These are phyloP conservation scores for Saxidomus purpurata DNA, from an alignment of 1,140 invertebrate genomes.

Conservation along the genomic window DNA sequence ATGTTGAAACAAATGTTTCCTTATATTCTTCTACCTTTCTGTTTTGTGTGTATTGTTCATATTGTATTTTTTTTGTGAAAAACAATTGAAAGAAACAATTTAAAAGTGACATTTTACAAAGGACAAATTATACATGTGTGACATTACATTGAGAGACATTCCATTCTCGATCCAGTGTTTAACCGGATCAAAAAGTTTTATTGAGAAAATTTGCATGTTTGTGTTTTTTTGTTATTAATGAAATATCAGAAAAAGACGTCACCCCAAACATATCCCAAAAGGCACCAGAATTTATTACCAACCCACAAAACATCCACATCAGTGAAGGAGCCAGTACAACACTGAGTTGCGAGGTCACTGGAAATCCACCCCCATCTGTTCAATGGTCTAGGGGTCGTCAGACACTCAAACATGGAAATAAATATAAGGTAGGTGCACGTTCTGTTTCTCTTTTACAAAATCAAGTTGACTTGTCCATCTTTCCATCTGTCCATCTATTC, in stretches of 20 bases:
- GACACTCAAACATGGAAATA: slow-evolving; percentile 79
- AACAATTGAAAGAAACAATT: too few relatives aligned
- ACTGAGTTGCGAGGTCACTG: slow-evolving; percentile 89
- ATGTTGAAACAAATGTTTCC: neutral
- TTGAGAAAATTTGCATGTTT: slow-evolving; percentile 42
- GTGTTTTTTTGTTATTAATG: slow-evolving; percentile 39
- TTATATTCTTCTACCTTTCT: slow-evolving; percentile 51
- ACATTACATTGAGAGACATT: slow-evolving; percentile 11
- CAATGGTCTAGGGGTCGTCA: slow-evolving; percentile 94
- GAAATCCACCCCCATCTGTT: slow-evolving; percentile 95
- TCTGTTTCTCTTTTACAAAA: too few relatives aligned
- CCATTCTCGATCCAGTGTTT: slow-evolving; percentile 30
- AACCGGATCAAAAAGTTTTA: neutral
- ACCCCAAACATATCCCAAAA: slow-evolving; percentile 35
- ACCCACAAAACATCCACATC: slow-evolving; percentile 52
- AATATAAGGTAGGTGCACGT: slow-evolving; percentile 72
- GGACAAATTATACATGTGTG: neutral
- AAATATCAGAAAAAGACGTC: slow-evolving; percentile 73
- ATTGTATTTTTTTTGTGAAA: slow-evolving; percentile 20
- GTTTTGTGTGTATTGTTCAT: slow-evolving; percentile 44
- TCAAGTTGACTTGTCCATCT: too few relatives aligned
- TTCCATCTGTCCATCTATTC: too few relatives aligned
- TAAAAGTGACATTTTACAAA: slow-evolving; percentile 12
- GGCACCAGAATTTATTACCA: slow-evolving; percentile 74
- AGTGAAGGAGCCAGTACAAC: slow-evolving; percentile 66